Conservation (phyloP, 2,888 invertebrate genomes). For the Venustoraphidia nigricollis region DNA sequence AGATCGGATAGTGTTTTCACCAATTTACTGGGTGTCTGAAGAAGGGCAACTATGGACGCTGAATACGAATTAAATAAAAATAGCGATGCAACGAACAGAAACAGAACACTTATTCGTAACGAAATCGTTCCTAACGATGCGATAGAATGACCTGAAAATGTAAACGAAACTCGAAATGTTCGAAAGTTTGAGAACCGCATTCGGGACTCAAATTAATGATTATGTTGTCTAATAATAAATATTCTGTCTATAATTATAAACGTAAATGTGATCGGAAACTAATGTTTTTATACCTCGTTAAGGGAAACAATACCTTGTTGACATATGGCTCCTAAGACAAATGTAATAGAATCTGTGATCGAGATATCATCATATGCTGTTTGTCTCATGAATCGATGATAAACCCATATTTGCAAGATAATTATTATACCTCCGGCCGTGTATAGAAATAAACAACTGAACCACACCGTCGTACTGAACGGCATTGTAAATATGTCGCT, state of each 20-base stretch:
- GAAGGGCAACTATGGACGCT: conserved; percentile 46
- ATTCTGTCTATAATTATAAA: no score
- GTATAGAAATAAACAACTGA: conserved; percentile 16
- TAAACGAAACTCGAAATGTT: background rate
- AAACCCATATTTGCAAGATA: background rate
- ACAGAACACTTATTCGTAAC: conserved; percentile 37
- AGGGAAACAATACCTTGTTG: conserved; percentile 34
- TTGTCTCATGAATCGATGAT: background rate
- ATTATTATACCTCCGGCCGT: background rate
- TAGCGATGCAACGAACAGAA: conserved; percentile 35
- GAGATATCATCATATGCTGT: conserved; percentile 15
- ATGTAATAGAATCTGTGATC: conserved; percentile 32
- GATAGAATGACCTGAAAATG: conserved; percentile 28
- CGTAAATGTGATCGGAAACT: background rate
- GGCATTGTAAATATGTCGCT: conserved; percentile 44
- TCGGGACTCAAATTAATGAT: no score
- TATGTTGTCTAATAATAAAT: no score
- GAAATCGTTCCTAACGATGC: conserved; percentile 29
- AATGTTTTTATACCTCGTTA: background rate
- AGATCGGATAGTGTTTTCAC: conserved; percentile 37
- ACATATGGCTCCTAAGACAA: conserved; percentile 39
- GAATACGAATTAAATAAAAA: conserved; percentile 48
- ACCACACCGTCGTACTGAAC: conserved; percentile 41
- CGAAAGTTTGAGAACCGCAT: no score
- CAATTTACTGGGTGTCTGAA: conserved; percentile 44